phyloP scores from a whole-genome alignment of 2,888 invertebrate genomes.

The Aplocera efformata region DNA sequence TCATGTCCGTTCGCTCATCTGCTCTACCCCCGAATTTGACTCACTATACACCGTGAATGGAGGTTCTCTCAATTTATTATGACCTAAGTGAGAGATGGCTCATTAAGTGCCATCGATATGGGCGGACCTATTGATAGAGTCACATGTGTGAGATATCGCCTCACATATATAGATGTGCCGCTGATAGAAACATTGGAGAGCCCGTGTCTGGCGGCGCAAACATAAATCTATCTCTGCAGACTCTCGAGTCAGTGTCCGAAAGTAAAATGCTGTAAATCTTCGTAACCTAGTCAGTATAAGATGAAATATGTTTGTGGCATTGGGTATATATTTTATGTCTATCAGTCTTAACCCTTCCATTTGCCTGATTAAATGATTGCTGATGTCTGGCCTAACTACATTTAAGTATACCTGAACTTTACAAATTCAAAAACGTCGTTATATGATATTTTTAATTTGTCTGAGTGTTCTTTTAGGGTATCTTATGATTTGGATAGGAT shows the following conservation, averaged over 20 bases:
- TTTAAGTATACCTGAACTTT: no score
- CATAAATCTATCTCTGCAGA: conserved; percentile 50
- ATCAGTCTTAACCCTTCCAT: neutral
- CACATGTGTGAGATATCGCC: conserved; percentile 22
- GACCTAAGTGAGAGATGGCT: conserved; percentile 17
- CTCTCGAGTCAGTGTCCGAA: conserved; percentile 42
- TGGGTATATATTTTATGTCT: neutral
- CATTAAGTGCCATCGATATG: conserved; percentile 29
- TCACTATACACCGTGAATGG: conserved; percentile 13
- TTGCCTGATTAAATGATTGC: no score
- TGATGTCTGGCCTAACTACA: no score
- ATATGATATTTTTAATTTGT: no score
- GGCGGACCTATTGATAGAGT: conserved; percentile 26
- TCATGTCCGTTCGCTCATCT: conserved; percentile 61
- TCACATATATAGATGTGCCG: conserved; percentile 20
- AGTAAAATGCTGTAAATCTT: conserved; percentile 45
- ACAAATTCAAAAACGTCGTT: no score
- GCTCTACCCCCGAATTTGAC: conserved; percentile 27
- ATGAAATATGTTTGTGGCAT: conserved; percentile 32
- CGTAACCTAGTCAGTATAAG: conserved; percentile 38
- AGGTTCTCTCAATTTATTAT: conserved; percentile 2
- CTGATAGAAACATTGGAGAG: conserved; percentile 32
- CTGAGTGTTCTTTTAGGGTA: no score
- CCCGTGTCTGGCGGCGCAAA: conserved; percentile 40
- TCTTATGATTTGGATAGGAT: no score